Evolutionary conservation across 2,797 vertebrate genomes (phyloP).

Genomic region (Characodon lateralis): DNA sequence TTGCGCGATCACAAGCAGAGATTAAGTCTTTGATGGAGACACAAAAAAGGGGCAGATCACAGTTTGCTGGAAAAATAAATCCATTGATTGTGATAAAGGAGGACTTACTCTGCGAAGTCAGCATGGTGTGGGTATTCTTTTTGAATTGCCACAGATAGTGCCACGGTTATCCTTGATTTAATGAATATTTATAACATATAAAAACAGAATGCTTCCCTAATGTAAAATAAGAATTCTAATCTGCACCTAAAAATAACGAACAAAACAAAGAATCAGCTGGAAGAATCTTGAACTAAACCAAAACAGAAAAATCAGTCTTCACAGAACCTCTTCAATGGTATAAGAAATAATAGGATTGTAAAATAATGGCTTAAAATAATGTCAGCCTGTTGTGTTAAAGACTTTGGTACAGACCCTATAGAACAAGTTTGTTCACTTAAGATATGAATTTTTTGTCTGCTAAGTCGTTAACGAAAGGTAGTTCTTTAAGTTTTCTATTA

Average conservation of each 20-base stretch:
- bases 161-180: not conserved
- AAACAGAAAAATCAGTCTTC: not conserved
- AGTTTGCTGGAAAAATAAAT: slow-evolving; percentile 50
- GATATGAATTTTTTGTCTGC: not conserved
- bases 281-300: not conserved
- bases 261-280: not conserved
- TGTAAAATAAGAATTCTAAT: not conserved
- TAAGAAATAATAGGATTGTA: not conserved
- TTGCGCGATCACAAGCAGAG: slow-evolving; percentile 46
- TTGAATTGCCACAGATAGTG: not conserved
- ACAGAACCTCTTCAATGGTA: not conserved
- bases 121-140: not conserved
- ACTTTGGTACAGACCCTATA: not conserved
- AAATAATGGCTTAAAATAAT: not conserved
- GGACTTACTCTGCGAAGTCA: slow-evolving; percentile 1
- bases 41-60: slow-evolving; percentile 25
- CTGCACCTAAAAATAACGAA: not conserved
- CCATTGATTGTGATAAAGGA: slow-evolving; percentile 25
- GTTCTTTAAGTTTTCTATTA: not conserved
- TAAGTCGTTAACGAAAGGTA: not conserved
- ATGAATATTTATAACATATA: not conserved
- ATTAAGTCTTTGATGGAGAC: slow-evolving; percentile 30
- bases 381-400: not conserved
- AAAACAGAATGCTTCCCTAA: not conserved
- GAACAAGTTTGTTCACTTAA: not conserved